Evolutionary conservation across 2,797 vertebrate genomes (phyloP), one percentile per base, ranked within the genome.

Genomic region (Xyrichtys novacula): DNA sequence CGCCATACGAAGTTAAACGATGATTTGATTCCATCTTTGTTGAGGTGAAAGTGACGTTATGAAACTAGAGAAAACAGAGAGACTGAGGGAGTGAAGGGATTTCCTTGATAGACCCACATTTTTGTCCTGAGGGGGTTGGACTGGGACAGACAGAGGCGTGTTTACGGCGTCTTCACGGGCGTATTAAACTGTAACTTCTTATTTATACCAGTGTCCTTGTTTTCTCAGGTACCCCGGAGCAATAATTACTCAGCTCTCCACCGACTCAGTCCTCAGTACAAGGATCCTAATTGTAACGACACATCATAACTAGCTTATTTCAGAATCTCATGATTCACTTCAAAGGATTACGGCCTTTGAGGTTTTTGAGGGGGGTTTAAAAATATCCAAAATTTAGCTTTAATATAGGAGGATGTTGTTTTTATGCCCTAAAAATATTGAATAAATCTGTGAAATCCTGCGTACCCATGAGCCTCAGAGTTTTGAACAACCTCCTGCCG

Each of bases 211-310:
- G 1, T 39, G 6, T 22, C 20, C 10, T 34, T 29, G 34, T 65
- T 43, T 40, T 29, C 15, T 43, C 3, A 1, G 17, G 9, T 22
- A 3, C 31, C 47, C 20, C 17, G 17, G 36, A 17, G 19, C 31
- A 32, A 8, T 36, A 6, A 7, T 42, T 28, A n/a, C 40, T 60
- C 32, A 2, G 3, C 5, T 65, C 36, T 65, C 71, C 54, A 53
- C 16, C 52, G 17, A 34, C 25, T 36, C 31, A 50, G 31, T 20
- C n/a, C 19, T 55, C 67, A 34, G 34, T 42, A 42, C 28, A 22
- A 48, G 6, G 55, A 49, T 49, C 1, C 14, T 53, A 23, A 47
- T 61, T 55, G 20, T 20, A 40, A 16, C 6, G 49, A 48, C 43
- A 26, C 17, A 34, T 56, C 1, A 26, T 26, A 23, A 34, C 12